phyloP scores from a whole-genome alignment of 2,888 invertebrate genomes.

The Zaprionus bogoriensis region DNA sequence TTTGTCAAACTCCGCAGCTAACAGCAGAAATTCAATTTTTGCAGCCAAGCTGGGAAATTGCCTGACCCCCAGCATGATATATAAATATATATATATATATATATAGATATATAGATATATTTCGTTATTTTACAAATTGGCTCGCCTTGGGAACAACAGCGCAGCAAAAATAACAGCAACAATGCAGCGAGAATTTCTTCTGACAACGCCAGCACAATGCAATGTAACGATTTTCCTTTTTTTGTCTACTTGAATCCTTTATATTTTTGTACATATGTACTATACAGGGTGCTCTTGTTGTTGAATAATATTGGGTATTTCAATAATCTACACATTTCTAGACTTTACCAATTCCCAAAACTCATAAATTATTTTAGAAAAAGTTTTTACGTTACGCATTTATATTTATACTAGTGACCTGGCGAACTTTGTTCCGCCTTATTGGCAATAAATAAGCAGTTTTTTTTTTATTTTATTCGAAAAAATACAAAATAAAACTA shows the following conservation, averaged over 20 bases:
- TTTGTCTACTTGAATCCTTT: slow-evolving; percentile 12
- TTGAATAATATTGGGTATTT: neutral
- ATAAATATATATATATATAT: slow-evolving; percentile 40
- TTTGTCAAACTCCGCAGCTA: slow-evolving; percentile 71
- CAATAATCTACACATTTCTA: too few species aligned
- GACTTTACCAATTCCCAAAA: too few species aligned
- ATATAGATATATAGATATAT: slow-evolving; percentile 29
- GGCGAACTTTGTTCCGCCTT: too few species aligned
- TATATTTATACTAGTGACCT: too few species aligned
- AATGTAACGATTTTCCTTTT: neutral
- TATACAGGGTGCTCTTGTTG: slow-evolving; percentile 28
- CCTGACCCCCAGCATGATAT: slow-evolving; percentile 39
- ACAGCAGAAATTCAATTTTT: slow-evolving; percentile 69
- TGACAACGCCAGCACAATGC: slow-evolving; percentile 53
- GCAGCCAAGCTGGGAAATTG: slow-evolving; percentile 42
- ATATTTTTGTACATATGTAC: slow-evolving; percentile 4
- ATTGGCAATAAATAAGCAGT: too few species aligned
- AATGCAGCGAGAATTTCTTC: slow-evolving; percentile 45
- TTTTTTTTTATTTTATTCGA: too few species aligned
- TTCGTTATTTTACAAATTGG: slow-evolving; percentile 73
- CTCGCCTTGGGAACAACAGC: slow-evolving; percentile 49
- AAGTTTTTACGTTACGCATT: too few species aligned
- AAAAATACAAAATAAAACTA: too few species aligned
- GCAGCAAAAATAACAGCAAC: slow-evolving; percentile 12
- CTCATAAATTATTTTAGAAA: too few species aligned